Evolutionary conservation across 2,888 invertebrate genomes (phyloP).

Genomic region (Drosophila dives): DNA sequence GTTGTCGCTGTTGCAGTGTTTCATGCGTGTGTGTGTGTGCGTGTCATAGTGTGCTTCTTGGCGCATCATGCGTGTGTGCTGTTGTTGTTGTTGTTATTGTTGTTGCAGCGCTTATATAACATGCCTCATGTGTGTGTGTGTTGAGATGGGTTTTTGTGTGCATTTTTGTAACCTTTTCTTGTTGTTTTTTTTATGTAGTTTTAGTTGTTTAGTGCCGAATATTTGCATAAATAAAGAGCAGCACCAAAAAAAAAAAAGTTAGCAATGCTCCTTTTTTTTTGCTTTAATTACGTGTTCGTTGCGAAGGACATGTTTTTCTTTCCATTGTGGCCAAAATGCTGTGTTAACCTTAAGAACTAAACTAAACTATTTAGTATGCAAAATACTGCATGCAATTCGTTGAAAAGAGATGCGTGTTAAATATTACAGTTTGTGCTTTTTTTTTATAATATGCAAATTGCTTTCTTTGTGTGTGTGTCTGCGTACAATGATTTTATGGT

Average conservation of each 20-base stretch:
- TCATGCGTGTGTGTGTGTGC: constrained; percentile 11
- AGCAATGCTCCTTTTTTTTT: constrained; percentile 47
- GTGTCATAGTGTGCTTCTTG: not conserved
- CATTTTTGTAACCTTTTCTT: constrained; percentile 13
- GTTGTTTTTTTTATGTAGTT: constrained; percentile 42
- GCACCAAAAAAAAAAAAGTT: constrained; percentile 59
- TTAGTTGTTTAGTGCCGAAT: constrained; percentile 69
- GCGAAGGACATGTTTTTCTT: not conserved
- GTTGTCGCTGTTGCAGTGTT: constrained; percentile 37
- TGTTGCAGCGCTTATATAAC: constrained; percentile 42
- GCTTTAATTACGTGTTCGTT: constrained; percentile 63
- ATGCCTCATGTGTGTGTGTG: constrained; percentile 22
- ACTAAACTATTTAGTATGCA: constrained; percentile 71
- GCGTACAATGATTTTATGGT: not conserved
- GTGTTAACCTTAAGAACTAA: constrained; percentile 58
- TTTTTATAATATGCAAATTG: constrained; percentile 65
- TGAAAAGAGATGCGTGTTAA: constrained; percentile 3
- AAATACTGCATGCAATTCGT: constrained; percentile 57
- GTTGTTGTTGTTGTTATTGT: not conserved
- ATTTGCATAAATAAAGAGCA: constrained; percentile 73
- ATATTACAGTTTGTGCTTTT: constrained; percentile 33
- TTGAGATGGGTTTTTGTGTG: constrained; percentile 5
- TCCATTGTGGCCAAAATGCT: constrained; percentile 47
- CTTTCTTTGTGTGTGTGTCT: not conserved
- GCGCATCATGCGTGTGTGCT: constrained; percentile 8